phyloP scores from a whole-genome alignment of 1,140 invertebrate genomes.

The Teleopsis dalmanni region DNA sequence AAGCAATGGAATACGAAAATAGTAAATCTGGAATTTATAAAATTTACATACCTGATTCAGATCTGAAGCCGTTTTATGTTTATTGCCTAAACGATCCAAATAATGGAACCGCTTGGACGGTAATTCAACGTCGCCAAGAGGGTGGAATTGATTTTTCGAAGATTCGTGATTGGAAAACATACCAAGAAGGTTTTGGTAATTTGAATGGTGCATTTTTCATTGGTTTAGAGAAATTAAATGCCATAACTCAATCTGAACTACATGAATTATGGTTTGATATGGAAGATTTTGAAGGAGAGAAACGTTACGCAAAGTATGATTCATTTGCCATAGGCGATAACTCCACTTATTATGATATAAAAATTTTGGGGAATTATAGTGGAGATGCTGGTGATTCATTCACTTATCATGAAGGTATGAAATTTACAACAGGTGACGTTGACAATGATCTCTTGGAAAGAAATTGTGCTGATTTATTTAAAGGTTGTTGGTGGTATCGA shows the following conservation, averaged over 20 bases:
- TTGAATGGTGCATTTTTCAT: slow-evolving; percentile 54
- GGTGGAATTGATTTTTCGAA: slow-evolving; percentile 57
- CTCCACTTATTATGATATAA: too few relatives aligned
- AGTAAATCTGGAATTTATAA: slow-evolving; percentile 2
- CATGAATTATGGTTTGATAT: slow-evolving; percentile 55
- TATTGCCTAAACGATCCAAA: slow-evolving; percentile 51
- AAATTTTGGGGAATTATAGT: slow-evolving; percentile 52
- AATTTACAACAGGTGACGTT: slow-evolving; percentile 60
- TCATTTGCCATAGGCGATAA: slow-evolving; percentile 57
- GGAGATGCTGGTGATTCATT: slow-evolving; percentile 61
- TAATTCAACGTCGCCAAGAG: slow-evolving; percentile 55
- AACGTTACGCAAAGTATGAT: slow-evolving; percentile 52
- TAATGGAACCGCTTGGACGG: slow-evolving; percentile 51
- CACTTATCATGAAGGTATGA: slow-evolving; percentile 56
- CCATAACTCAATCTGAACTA: slow-evolving; percentile 49
- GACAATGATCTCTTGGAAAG: slow-evolving; percentile 62
- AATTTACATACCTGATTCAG: slow-evolving; percentile 17
- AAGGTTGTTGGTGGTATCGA: slow-evolving; percentile 61
- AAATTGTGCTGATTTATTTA: slow-evolving; percentile 57
- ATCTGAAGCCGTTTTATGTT: slow-evolving; percentile 52
- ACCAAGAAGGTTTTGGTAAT: slow-evolving; percentile 55
- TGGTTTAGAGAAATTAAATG: slow-evolving; percentile 50
- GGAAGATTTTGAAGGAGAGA: slow-evolving; percentile 49
- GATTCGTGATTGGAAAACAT: slow-evolving; percentile 52
- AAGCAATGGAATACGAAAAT: neutral